A percentile compares a stretch with the other conserved stretches of the same genome.
Evolutionary conservation across 2,113 vertebrate genomes (phyloP).

Genomic region (Struthidea cinerea): DNA sequence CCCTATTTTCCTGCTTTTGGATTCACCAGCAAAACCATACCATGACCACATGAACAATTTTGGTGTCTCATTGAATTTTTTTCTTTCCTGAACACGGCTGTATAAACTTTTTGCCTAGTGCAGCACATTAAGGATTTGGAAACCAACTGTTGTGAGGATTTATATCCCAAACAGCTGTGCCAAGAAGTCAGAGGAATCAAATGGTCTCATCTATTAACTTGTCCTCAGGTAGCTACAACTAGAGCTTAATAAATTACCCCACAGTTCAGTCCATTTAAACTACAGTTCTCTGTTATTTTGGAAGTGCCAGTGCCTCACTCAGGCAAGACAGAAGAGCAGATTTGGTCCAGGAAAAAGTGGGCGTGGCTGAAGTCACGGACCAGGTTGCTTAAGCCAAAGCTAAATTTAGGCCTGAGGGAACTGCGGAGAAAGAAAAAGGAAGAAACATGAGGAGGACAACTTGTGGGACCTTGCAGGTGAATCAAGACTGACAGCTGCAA

Average conservation of each 20-base stretch:
- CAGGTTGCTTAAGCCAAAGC: neutral
- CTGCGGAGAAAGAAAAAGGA: neutral
- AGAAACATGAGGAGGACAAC: neutral
- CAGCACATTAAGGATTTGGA: constrained; percentile 66
- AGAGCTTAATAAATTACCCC: constrained; percentile 58
- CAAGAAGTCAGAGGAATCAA: constrained; percentile 69
- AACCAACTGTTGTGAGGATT: constrained; percentile 68
- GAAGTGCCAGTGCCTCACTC: neutral
- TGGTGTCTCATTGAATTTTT: neutral
- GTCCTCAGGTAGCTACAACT: constrained; percentile 53
- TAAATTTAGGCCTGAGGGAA: neutral
- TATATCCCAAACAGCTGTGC: constrained; percentile 69
- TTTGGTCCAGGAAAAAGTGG: neutral
- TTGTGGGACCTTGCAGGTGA: neutral
- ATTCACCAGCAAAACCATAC: neutral
- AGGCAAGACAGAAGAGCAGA: neutral
- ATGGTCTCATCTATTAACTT: constrained; percentile 63
- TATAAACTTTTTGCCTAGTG: constrained; percentile 58
- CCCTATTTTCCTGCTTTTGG: neutral
- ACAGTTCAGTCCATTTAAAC: constrained; percentile 2
- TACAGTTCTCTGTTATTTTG: neutral
- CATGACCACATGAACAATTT: neutral
- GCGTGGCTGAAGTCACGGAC: neutral
- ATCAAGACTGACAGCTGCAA: neutral
- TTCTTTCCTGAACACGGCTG: constrained; percentile 17